Evolutionary conservation across 1,140 invertebrate species (phyloP), one percentile per base, ranked within the genome.

Genomic region (Planococcus citri): DNA sequence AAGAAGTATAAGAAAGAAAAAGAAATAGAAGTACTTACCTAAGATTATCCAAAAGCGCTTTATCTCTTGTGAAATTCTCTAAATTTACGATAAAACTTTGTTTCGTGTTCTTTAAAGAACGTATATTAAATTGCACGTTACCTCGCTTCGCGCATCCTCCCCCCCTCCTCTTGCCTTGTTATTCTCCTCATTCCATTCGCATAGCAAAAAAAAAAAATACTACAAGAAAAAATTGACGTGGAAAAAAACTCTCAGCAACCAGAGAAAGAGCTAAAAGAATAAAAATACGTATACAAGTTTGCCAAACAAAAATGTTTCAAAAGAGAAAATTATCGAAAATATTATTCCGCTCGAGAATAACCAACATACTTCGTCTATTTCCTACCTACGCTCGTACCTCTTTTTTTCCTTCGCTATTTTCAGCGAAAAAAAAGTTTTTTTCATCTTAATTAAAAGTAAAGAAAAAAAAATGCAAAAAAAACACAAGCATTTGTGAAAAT

Each of bases 11-110:
- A 51, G 41, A 51, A 51, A 51, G 41, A 20, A 51, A 20, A 51
- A 51, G 41, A 51, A 51, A 51, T 51, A 51, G 41, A 51, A 51
- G 41, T 51, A 51, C 41, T 51, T 51, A 51, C 41, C 41, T 20
- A 51, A 51, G 41, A 51, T 51, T 51, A 51, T 51, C 41, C 41
- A 14, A 51, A 51, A 51, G 41, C 41, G 41, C 41, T 51, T 51
- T 51, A 51, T 51, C 41, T 51, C 41, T 51, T 51, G 41, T 51
- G n/a, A 51, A 51, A 51, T 51, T 51, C 41, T 51, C 41, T 51
- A 51, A 51, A 51, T 51, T 51, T 51, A 51, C 41, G 41, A 51
- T 51, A 51, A 51, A 51, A 51, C 41, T 51, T 51, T 51, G 41
- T 51, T 51, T 51, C 41, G 17, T 51, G 41, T 51, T 51, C 41